These are phyloP conservation scores for Athripsodes cinereus DNA, from an alignment of 2,888 invertebrate genomes.

Conservation along the genomic window DNA sequence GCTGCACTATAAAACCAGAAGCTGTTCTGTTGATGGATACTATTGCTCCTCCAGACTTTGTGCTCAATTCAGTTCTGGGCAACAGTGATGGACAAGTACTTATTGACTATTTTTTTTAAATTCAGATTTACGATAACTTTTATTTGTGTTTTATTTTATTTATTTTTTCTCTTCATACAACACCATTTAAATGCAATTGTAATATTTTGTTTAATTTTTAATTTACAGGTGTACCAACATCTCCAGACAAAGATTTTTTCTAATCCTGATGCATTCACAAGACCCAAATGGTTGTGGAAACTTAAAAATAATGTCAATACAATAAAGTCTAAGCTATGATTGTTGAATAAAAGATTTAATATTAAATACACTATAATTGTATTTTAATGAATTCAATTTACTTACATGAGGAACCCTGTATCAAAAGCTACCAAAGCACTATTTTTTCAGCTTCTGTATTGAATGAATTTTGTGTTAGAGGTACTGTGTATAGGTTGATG, in stretches of 20 bases:
- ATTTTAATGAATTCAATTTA: no score
- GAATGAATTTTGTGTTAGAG: no score
- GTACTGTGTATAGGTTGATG: no score
- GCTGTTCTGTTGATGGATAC: slow-evolving; percentile 73
- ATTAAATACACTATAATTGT: no score
- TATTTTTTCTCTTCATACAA: no score
- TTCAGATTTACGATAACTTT: no score
- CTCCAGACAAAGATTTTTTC: slow-evolving; percentile 60
- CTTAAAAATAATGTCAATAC: slow-evolving; percentile 50
- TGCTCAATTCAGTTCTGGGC: slow-evolving; percentile 84
- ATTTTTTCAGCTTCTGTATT: no score
- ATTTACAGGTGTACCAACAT: slow-evolving; percentile 63
- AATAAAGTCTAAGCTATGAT: slow-evolving; percentile 39
- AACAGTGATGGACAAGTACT: slow-evolving; percentile 80
- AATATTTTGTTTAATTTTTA: background rate
- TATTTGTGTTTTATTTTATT: no score
- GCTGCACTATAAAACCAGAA: slow-evolving; percentile 59
- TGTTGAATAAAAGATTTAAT: background rate
- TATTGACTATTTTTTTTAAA: no score
- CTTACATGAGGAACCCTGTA: no score
- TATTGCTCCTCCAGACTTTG: slow-evolving; percentile 82
- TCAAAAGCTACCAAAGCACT: no score
- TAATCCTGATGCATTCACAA: slow-evolving; percentile 57
- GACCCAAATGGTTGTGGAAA: slow-evolving; percentile 73
- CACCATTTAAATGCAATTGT: no score